A percentile compares a stretch with the other conserved stretches of the same genome.
Conservation (phyloP, 1,140 invertebrate species). For the Drosophila ficusphila region DNA sequence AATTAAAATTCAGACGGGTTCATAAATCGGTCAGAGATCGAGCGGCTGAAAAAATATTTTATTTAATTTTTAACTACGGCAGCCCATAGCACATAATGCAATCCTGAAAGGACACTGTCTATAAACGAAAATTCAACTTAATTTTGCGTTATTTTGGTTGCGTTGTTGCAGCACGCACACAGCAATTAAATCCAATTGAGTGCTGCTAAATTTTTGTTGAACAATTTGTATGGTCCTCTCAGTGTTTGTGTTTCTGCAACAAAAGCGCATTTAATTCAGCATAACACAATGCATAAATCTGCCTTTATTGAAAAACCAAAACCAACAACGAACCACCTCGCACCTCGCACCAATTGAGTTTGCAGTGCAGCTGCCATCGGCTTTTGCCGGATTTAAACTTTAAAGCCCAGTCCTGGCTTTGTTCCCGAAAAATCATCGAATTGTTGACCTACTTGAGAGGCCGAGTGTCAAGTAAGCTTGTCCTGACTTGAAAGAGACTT, state of each 20-base stretch:
- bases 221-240: conserved; percentile 8
- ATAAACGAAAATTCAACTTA: conserved; percentile 22
- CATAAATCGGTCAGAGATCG: conserved; percentile 19
- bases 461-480: conserved; percentile 34
- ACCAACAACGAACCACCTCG: not conserved
- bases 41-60: conserved; percentile 2
- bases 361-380: conserved; percentile 1
- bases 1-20: conserved; percentile 17
- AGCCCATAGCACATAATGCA: conserved; percentile 27
- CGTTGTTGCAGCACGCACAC: conserved; percentile 22
- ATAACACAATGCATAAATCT: conserved; percentile 46
- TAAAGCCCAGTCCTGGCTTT: conserved; percentile 20
- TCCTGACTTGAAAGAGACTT: conserved; percentile 18
- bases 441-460: conserved; percentile 63
- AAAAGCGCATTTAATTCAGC: conserved; percentile 55
- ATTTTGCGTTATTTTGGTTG: conserved; percentile 24
- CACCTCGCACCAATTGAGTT: not conserved
- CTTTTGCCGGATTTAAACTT: conserved; percentile 24
- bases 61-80: conserved; percentile 33
- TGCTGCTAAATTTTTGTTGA: conserved; percentile 33
- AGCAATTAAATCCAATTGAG: conserved; percentile 73
- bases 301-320: conserved; percentile 54
- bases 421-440: conserved; percentile 30
- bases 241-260: conserved; percentile 19
- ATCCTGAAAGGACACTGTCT: conserved; percentile 1